Conservation (phyloP, 2,888 invertebrate genomes). For the Drosophila paramelanica region DNA sequence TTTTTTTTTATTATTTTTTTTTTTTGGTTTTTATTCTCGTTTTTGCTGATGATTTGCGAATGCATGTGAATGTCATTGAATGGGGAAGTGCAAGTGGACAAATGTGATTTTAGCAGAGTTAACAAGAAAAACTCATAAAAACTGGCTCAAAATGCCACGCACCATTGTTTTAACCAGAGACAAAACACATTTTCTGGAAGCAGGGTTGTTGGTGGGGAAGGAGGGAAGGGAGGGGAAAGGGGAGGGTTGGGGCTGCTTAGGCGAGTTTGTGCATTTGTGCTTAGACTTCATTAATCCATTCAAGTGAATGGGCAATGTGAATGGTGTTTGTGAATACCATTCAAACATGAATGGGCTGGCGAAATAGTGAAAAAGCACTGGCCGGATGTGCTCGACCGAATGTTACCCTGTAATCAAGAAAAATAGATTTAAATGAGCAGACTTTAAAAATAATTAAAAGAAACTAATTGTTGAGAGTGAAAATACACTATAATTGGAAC, state of each 20-base stretch:
- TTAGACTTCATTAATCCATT: slow-evolving; percentile 1
- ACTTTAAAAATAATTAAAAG: too few species aligned
- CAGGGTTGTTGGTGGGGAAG: not conserved
- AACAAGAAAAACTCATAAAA: slow-evolving; percentile 41
- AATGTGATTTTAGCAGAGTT: slow-evolving; percentile 42
- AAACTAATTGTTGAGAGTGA: too few species aligned
- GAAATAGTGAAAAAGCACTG: not conserved
- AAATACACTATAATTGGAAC: not conserved
- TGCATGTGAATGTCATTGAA: slow-evolving; percentile 65
- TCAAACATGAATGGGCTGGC: not conserved
- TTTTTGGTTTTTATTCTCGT: not conserved
- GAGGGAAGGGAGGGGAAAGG: too few species aligned
- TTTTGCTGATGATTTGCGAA: slow-evolving; percentile 50
- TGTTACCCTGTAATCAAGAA: not conserved
- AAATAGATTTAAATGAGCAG: too few species aligned
- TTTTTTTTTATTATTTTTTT: slow-evolving; percentile 12
- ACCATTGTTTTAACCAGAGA: slow-evolving; percentile 14
- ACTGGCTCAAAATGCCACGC: slow-evolving; percentile 23
- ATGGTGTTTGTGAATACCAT: not conserved
- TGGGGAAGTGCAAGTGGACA: slow-evolving; percentile 52
- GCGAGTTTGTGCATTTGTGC: not conserved
- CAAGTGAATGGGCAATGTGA: slow-evolving; percentile 8
- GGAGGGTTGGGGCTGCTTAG: not conserved
- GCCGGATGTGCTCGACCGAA: too few species aligned
- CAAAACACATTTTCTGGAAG: slow-evolving; percentile 3